Evolutionary conservation across 2,888 invertebrate species (phyloP), one percentile per base, ranked within the genome.

Genomic region (Lochmaea crataegi): DNA sequence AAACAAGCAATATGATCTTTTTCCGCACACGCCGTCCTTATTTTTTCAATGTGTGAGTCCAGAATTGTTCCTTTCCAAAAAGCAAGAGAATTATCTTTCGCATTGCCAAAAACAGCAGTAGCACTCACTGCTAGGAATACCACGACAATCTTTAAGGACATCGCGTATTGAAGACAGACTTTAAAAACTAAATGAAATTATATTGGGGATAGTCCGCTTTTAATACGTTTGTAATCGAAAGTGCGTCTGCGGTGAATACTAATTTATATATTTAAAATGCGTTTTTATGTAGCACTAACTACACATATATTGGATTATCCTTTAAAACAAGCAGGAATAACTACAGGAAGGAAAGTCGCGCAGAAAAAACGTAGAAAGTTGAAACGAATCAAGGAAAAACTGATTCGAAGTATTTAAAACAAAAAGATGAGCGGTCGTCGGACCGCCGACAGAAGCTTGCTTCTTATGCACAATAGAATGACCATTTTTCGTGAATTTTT

Each of bases 1-100:
- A 95, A 91, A 87, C 95, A 95, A 77, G 94, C 92, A 72, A 94
- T 90, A 22, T 93, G 92, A 85, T 94, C 94, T 80, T 92, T 92
- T 80, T 93, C 92, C 56, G 90, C 89, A 86, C 95, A 95, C 83
- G 93, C 92, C 71, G 89, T 89, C 83, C 92, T 90, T 89, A 94
- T 93, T 86, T 94, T 93, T 82, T 93, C 93, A 64, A 94, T 75
- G 57, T 77, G 79, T 68, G 90, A 88, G 82, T 94, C 92, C 89
- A 94, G 90, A 80, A 91, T 90, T 16, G 92, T 92, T 75, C 91
- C 91, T 82, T 92, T 92, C 92, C 92, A 93, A 86, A 91, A 91
- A 65, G 89, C 91, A 75, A 90, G 88, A 82, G 92, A 91, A 60
- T 91, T 51, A 16, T 73, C n/a, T 9, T 53, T 10, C n/a, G 65